phyloP scores from a whole-genome alignment of 2,888 invertebrate species.

The Protophormia terraenovae region DNA sequence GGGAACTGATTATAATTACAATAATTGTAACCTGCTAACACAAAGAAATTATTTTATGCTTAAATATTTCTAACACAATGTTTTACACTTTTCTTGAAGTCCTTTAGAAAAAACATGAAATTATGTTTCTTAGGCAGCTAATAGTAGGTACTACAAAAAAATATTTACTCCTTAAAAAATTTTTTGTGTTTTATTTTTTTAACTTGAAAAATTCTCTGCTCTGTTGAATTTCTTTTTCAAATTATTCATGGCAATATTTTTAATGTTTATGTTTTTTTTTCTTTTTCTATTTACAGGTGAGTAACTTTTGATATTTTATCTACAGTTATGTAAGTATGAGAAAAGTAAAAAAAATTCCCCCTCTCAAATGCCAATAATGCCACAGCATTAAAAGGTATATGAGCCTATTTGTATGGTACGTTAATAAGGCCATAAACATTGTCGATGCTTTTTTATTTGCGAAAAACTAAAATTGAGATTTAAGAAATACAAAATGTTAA shows the following conservation, averaged over 20 bases:
- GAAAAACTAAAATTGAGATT: background rate
- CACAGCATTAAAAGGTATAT: background rate
- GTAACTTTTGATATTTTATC: conserved; percentile 28
- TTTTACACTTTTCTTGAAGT: too few species aligned
- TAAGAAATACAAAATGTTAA: background rate
- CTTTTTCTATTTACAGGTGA: conserved; percentile 57
- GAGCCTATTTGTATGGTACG: too few species aligned
- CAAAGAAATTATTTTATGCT: too few species aligned
- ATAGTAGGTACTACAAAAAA: too few species aligned
- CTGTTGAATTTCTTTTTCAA: background rate
- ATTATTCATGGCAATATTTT: background rate
- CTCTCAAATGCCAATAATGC: background rate
- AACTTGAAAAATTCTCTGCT: background rate
- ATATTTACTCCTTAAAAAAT: too few species aligned
- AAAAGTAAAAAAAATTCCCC: background rate
- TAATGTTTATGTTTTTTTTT: conserved; percentile 6
- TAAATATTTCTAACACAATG: too few species aligned
- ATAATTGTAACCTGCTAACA: too few species aligned
- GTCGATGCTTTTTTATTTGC: background rate
- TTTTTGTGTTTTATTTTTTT: too few species aligned
- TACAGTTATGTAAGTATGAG: conserved; percentile 7
- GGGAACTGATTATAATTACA: too few species aligned
- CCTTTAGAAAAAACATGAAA: too few species aligned
- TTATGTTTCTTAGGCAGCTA: too few species aligned
- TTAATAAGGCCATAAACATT: background rate